Evolutionary conservation across 2,113 vertebrate genomes (phyloP), one percentile per base, ranked within the genome.

Genomic region (Brachypodius melanocephalos): DNA sequence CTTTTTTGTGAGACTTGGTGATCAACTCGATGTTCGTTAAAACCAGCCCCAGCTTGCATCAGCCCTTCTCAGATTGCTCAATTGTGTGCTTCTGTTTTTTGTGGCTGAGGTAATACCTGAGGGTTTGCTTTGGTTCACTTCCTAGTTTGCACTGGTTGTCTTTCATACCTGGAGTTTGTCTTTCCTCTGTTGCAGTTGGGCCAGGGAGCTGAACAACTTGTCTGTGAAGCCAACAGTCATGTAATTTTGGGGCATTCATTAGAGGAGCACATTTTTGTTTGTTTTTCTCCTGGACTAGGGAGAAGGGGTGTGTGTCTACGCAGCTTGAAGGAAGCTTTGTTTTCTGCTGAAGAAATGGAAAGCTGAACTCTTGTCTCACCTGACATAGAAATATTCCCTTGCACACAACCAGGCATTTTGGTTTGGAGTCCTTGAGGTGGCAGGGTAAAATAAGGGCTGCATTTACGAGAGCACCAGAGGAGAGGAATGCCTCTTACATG

Each of bases 261-360:
- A n/a, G 59, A 61, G 61, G 31, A 68, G 24, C n/a, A 45, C 40
- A 34, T 45, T 83, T 96, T 72, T 93, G 57, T 91, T 96, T 93
- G 74, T 48, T 93, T 95, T 96, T 54, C 82, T 88, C 13, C 46
- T 63, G 85, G 80, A 22, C 11, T 55, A 40, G 21, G 38, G 67
- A 93, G 74, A 45, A 73, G 32, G 45, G 10, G 9, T 11, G 2
- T 24, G 20, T 83, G 36, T 54, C 42, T 67, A 52, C 79, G 55
- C 67, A 74, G 67, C 55, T 88, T 94, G 79, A 94, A 92, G 22
- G 12, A 88, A 93, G 46, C 32, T 90, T 80, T 96, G 63, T 93
- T 95, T 94, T 90, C 51, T 49, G 16, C 21, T 77, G 51, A 85
- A 65, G 75, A 86, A 93, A 73, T 69, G 49, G 72, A 90, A 93